These are phyloP conservation scores for Lophotis ruficrista DNA, from an alignment of 2,113 vertebrate genomes.

Conservation along the genomic window DNA sequence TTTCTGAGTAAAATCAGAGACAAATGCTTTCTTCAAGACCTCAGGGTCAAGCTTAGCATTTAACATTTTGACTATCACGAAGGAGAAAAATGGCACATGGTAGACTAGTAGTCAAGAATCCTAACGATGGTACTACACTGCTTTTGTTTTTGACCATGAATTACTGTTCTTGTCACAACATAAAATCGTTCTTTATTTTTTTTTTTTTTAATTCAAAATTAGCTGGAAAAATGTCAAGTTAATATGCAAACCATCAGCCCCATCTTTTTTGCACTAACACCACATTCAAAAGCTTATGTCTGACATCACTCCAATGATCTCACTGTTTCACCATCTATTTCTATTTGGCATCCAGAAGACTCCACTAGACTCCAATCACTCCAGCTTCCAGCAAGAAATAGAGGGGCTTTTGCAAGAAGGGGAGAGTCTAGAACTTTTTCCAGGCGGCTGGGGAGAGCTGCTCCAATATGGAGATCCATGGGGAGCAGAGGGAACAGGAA, in stretches of 20 bases:
- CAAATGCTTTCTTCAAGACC: background rate
- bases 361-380: background rate
- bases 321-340: background rate
- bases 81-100: background rate
- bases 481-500: background rate
- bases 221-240: background rate
- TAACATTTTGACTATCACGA: background rate
- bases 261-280: background rate
- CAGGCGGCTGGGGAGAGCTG: background rate
- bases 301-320: background rate
- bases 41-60: background rate
- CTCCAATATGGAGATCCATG: fast-evolving
- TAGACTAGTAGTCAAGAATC: background rate
- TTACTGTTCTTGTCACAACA: background rate
- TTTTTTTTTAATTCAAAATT: background rate
- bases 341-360: background rate
- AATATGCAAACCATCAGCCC: background rate
- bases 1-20: background rate
- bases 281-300: background rate
- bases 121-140: background rate
- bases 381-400: background rate
- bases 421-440: background rate
- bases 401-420: background rate
- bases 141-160: background rate
- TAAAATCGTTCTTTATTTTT: background rate